A percentile compares a stretch with the other conserved stretches of the same genome.
phyloP scores from a whole-genome alignment of 2,888 invertebrate species.

The Cephus pulcher region DNA sequence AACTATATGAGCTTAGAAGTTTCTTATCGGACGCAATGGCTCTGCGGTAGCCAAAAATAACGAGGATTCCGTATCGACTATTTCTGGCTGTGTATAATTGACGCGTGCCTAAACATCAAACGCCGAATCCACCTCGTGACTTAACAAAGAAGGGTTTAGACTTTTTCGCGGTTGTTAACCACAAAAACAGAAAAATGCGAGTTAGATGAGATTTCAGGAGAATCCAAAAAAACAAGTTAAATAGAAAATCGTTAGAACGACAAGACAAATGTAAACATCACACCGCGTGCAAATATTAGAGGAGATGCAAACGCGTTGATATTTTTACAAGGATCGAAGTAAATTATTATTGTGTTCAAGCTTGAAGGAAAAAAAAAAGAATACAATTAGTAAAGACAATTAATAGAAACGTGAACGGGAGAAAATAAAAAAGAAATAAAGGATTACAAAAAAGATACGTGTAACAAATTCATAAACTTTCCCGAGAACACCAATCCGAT shows the following conservation, averaged over 20 bases:
- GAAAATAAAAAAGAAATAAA: background rate
- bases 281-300: background rate
- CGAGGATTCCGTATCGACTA: constrained; percentile 45
- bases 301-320: background rate
- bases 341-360: background rate
- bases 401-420: background rate
- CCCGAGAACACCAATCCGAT: background rate
- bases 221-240: background rate
- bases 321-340: background rate
- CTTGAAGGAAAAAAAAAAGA: background rate
- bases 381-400: background rate
- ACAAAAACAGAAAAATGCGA: background rate
- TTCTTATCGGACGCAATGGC: constrained; percentile 33
- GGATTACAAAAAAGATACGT: background rate
- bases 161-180: background rate
- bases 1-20: background rate
- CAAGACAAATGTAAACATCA: background rate
- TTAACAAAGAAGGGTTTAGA: background rate
- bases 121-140: background rate
- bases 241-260: background rate
- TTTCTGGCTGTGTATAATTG: constrained; percentile 38
- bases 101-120: constrained; percentile 32
- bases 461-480: background rate
- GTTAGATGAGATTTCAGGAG: background rate
- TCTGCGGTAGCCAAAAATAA: constrained; percentile 41